These are phyloP conservation scores for Tolypeutes matacus DNA, from an alignment of 2,797 vertebrate species.

Conservation along the genomic window DNA sequence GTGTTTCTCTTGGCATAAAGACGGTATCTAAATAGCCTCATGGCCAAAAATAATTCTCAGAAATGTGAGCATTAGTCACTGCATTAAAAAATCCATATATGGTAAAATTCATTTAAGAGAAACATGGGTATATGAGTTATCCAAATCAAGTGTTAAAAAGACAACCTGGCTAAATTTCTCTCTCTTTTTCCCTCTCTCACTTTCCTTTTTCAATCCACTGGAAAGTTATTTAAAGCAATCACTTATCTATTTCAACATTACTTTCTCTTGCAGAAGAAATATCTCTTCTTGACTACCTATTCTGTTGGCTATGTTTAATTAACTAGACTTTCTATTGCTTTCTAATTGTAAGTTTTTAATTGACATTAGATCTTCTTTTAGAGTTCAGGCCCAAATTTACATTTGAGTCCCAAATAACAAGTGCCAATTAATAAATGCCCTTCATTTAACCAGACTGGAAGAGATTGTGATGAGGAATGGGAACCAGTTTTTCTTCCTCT, in stretches of 20 bases:
- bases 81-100: slow-evolving; percentile 52
- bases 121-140: slow-evolving; percentile 46
- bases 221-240: slow-evolving; percentile 13
- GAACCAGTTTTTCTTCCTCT: not conserved
- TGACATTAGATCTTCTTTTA: not conserved
- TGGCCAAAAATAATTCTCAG: slow-evolving; percentile 73
- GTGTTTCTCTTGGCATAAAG: slow-evolving; percentile 71
- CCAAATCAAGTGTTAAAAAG: slow-evolving; percentile 40
- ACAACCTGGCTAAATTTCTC: slow-evolving; percentile 22
- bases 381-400: not conserved
- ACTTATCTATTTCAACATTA: not conserved
- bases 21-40: slow-evolving; percentile 35
- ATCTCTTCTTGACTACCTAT: not conserved
- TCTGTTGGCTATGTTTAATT: not conserved
- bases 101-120: slow-evolving; percentile 69
- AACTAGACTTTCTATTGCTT: not conserved
- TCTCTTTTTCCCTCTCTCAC: not conserved
- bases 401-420: not conserved
- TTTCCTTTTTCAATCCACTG: not conserved
- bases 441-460: not conserved
- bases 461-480: not conserved
- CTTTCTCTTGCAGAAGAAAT: slow-evolving; percentile 42
- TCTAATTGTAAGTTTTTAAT: not conserved
- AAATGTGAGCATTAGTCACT: slow-evolving; percentile 62
- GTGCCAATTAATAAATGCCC: not conserved